Evolutionary conservation across 2,888 invertebrate genomes (phyloP).

Genomic region (Thecocarcelia acutangulata): DNA sequence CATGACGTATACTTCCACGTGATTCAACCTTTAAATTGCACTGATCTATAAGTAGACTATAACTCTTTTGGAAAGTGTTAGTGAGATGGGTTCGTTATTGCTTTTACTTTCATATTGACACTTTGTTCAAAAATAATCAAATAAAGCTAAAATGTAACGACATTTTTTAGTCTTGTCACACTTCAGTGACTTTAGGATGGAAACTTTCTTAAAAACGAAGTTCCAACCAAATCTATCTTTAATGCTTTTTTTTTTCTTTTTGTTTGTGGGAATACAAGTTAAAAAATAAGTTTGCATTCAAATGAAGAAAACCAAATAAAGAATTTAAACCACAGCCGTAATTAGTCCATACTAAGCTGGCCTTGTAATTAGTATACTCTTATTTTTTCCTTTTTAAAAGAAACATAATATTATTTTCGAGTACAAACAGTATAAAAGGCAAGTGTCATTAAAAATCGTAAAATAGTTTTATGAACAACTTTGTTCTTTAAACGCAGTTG

Average conservation of each 20-base stretch:
- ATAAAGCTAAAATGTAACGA: slow-evolving; percentile 9
- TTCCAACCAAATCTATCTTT: slow-evolving; percentile 1
- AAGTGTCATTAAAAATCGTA: slow-evolving; percentile 36
- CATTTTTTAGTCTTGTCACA: slow-evolving; percentile 29
- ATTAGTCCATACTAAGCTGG: slow-evolving; percentile 11
- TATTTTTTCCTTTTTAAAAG: slow-evolving; percentile 19
- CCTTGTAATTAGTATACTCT: slow-evolving; percentile 53
- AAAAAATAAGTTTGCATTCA: slow-evolving; percentile 18
- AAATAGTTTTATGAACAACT: slow-evolving; percentile 45
- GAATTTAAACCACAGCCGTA: slow-evolving; percentile 58
- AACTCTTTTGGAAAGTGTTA: too few species aligned
- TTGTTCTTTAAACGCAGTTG: slow-evolving; percentile 28
- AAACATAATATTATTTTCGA: slow-evolving; percentile 10
- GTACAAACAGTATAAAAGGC: slow-evolving; percentile 54
- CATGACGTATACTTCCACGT: too few species aligned
- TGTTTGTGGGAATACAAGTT: background rate
- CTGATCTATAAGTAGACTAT: too few species aligned
- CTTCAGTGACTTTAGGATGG: slow-evolving; percentile 53
- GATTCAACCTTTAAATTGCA: too few species aligned
- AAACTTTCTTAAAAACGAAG: slow-evolving; percentile 51
- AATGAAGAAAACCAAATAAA: slow-evolving; percentile 31
- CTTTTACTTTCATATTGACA: slow-evolving; percentile 52
- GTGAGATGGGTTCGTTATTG: too few species aligned
- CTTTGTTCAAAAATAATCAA: background rate
- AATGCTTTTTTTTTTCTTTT: too few species aligned